Evolutionary conservation across 2,888 invertebrate genomes (phyloP).

Genomic region (Drosophila kanekoi): DNA sequence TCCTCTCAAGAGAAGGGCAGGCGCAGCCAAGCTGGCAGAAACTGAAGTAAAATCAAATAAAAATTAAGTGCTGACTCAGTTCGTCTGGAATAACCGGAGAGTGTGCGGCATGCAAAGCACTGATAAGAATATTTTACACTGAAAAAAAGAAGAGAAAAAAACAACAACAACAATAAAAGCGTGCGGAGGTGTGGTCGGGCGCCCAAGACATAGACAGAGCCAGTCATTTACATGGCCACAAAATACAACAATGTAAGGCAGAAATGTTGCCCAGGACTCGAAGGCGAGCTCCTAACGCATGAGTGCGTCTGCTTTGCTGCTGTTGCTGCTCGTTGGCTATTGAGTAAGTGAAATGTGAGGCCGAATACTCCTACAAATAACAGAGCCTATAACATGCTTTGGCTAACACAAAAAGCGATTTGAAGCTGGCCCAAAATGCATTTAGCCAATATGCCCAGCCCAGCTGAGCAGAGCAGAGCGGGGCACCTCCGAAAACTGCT

Average conservation of each 20-base stretch:
- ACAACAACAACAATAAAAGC: neutral
- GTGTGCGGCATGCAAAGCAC: constrained; percentile 71
- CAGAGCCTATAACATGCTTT: constrained; percentile 11
- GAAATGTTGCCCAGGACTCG: constrained; percentile 24
- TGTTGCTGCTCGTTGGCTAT: constrained; percentile 32
- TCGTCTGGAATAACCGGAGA: constrained; percentile 57
- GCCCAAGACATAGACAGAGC: constrained; percentile 7
- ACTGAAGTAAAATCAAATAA: constrained; percentile 71
- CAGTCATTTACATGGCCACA: constrained; percentile 72
- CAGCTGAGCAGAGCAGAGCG: constrained; percentile 25
- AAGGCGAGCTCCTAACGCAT: constrained; percentile 40
- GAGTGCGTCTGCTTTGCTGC: constrained; percentile 34
- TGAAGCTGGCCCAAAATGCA: constrained; percentile 37
- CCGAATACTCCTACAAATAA: constrained; percentile 17
- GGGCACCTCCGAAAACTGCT: constrained; percentile 50
- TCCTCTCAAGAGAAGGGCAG: neutral
- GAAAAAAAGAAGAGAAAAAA: constrained; percentile 10
- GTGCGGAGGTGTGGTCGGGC: neutral
- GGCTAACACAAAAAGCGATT: constrained; percentile 31
- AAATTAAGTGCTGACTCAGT: constrained; percentile 78
- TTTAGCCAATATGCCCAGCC: constrained; percentile 22
- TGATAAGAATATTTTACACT: constrained; percentile 72
- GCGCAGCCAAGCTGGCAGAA: constrained; percentile 20
- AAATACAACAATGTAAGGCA: constrained; percentile 53
- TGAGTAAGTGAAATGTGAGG: constrained; percentile 27